These are phyloP conservation scores for Macrocentrus cingulum DNA, from an alignment of 1,140 invertebrate species.

Conservation along the genomic window DNA sequence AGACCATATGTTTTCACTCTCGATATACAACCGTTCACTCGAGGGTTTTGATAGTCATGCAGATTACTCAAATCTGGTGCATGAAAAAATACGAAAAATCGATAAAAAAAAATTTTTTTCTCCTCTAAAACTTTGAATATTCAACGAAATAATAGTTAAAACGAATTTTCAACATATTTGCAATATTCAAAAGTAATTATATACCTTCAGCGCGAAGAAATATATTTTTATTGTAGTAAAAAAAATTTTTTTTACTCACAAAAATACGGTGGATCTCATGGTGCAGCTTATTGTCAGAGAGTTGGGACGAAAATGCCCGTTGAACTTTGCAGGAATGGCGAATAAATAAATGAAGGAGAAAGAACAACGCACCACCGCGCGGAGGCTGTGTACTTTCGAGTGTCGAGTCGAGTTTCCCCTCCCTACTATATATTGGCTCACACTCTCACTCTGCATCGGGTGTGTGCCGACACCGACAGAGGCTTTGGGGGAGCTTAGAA, in stretches of 20 bases:
- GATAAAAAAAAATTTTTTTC: not conserved
- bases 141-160: too few species aligned
- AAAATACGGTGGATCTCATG: conserved; percentile 42
- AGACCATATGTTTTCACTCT: conserved; percentile 39
- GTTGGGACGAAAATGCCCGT: conserved; percentile 27
- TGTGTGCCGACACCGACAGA: too few species aligned
- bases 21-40: conserved; percentile 34
- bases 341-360: conserved; percentile 43
- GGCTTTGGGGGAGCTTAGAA: too few species aligned
- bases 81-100: not conserved
- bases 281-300: conserved; percentile 27
- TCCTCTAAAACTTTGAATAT: too few species aligned
- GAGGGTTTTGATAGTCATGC: conserved; percentile 16
- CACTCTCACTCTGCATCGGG: conserved; percentile 47
- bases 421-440: conserved; percentile 45
- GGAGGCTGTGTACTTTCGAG: conserved; percentile 52
- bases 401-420: conserved; percentile 48
- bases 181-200: too few species aligned
- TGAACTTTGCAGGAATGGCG: conserved; percentile 33
- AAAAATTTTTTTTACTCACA: conserved; percentile 38
- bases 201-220: too few species aligned
- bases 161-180: not conserved
- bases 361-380: conserved; percentile 43
- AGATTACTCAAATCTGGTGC: not conserved
- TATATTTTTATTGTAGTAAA: conserved; percentile 22